phyloP scores from a whole-genome alignment of 2,797 vertebrate species.

The Stomatorhinus walkeri region DNA sequence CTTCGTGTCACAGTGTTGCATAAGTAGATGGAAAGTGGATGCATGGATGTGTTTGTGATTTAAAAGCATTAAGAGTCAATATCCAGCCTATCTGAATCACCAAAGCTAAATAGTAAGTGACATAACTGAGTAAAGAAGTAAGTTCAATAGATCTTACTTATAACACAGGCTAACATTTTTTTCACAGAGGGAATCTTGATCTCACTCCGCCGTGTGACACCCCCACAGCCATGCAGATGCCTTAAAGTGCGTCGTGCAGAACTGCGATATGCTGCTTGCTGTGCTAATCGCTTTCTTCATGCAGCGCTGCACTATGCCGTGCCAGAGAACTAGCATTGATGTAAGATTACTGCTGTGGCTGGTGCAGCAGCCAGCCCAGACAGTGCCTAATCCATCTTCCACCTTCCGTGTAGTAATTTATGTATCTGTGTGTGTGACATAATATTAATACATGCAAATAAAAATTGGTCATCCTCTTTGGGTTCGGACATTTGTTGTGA shows the following conservation, averaged over 20 bases:
- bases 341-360: not conserved
- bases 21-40: not conserved
- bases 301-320: not conserved
- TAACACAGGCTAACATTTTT: not conserved
- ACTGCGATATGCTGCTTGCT: conserved; percentile 5
- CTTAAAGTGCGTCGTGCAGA: not conserved
- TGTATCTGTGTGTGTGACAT: not conserved
- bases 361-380: not conserved
- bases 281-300: not conserved
- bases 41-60: not conserved
- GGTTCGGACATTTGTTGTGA: not conserved
- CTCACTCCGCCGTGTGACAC: not conserved
- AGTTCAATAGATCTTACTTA: not conserved
- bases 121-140: not conserved
- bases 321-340: not conserved
- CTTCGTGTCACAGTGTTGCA: not conserved
- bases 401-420: not conserved
- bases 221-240: not conserved
- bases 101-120: not conserved
- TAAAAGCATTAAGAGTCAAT: not conserved
- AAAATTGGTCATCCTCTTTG: not conserved
- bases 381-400: not conserved
- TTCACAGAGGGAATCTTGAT: not conserved
- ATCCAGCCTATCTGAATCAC: not conserved
- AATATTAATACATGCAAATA: not conserved